Base-by-base conservation (phyloP, 2,113 vertebrate genomes). In the Polypterus senegalus region DNA sequence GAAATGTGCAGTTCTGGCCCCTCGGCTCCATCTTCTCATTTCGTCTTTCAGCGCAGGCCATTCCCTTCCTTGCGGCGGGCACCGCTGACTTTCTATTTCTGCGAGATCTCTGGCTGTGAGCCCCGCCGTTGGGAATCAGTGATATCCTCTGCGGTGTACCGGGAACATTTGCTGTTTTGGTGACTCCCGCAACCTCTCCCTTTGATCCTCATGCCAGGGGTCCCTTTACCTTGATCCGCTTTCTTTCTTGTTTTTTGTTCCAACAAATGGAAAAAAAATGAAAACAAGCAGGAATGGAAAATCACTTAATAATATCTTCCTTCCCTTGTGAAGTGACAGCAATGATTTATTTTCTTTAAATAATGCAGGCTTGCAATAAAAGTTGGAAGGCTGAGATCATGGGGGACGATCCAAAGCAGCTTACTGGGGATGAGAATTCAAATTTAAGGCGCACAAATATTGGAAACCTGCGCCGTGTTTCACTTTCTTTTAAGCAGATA, bases 121-220 rank as follows among this genome's bases (percentile, higher is more conserved):
- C 77, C 9, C 75, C 69, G 74, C 85, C 83, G 74, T 75, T 78
- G 83, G 84, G 84, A 85, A 78, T 86, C 80, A 70, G 81, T 79
- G 81, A 79, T 87, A 85, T 87, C 86, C 86, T 86, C 75, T 83
- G 81, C 78, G 75, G 82, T 80, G 83, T 85, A 85, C 85, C 86
- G 82, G 60, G 56, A 43, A n/a, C 81, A 76, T 78, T 77, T 77
- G 69, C 77, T 81, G 85, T 7, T 51, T 51, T 51, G 49, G 49
- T 51, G 49, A 51, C 49, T 7, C 9, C 9, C 6, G 77, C 76
- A 74, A 75, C 72, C 75, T 73, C 73, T 75, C 76, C 27, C 81
- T 88, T 86, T 90, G 83, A 87, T 87, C 81, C 82, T 70, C 73
- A 81, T 85, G 82, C 83, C 83, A 77, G 61, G 43, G 60, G 60